Conservation (phyloP, 2,797 vertebrate genomes). For the Labeo calbasu region DNA sequence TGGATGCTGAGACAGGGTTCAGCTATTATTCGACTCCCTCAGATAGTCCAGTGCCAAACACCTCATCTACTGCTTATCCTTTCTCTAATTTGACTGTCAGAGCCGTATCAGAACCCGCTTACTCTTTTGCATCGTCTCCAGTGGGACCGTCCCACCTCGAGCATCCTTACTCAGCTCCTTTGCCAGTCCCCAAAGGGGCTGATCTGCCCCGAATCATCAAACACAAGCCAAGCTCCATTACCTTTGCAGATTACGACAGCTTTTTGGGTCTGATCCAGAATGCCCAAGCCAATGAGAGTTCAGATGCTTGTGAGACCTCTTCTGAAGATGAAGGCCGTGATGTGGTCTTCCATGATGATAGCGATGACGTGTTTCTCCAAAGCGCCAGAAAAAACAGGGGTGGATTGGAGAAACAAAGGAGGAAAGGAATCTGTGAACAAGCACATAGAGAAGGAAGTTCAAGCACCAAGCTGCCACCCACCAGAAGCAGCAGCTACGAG, state of each 20-base stretch:
- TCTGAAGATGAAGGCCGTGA: conserved; percentile 67
- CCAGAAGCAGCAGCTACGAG: conserved; percentile 60
- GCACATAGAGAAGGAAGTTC: conserved; percentile 1
- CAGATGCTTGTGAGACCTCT: conserved; percentile 71
- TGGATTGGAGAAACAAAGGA: conserved; percentile 64
- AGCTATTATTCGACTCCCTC: conserved; percentile 1
- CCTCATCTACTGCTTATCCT: neutral
- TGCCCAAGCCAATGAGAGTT: conserved; percentile 63
- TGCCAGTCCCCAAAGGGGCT: conserved; percentile 34
- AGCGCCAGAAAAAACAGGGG: conserved; percentile 57
- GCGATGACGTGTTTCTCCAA: conserved; percentile 41
- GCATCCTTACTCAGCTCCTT: conserved; percentile 1
- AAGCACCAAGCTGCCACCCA: neutral
- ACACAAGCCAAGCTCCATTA: conserved; percentile 78
- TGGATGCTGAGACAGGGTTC: neutral
- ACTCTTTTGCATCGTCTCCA: conserved; percentile 10
- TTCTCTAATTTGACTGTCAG: conserved; percentile 15
- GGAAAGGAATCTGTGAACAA: conserved; percentile 48
- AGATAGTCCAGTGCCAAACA: neutral
- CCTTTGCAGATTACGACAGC: conserved; percentile 75
- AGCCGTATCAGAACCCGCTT: conserved; percentile 6
- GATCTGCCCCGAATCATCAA: conserved; percentile 76
- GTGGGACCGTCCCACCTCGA: neutral
- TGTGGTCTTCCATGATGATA: conserved; percentile 34
- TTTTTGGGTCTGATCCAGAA: conserved; percentile 45